Evolutionary conservation across 2,113 vertebrate species (phyloP).

Genomic region (Emydocephalus ijimae): DNA sequence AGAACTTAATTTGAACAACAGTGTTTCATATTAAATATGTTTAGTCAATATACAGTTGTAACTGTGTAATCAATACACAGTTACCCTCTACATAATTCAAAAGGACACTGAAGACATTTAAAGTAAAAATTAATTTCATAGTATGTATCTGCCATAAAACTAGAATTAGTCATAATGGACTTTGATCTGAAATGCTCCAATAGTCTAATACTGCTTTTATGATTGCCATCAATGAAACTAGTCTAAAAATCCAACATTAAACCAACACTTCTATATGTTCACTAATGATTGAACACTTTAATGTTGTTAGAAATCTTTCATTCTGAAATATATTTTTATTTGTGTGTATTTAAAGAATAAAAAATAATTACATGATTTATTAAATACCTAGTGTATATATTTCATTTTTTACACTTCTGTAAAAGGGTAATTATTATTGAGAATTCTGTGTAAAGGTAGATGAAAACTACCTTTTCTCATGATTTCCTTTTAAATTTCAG

Average conservation of each 20-base stretch:
- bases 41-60: background rate
- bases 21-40: background rate
- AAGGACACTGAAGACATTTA: background rate
- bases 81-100: background rate
- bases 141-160: background rate
- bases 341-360: background rate
- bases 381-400: background rate
- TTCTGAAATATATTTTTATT: background rate
- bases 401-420: background rate
- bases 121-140: conserved; percentile 25
- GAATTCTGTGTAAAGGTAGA: background rate
- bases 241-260: background rate
- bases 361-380: background rate
- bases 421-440: background rate
- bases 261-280: background rate
- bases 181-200: background rate
- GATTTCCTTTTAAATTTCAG: background rate
- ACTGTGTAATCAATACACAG: background rate
- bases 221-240: background rate
- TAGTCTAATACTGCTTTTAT: background rate
- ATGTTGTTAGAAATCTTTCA: background rate
- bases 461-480: background rate
- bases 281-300: conserved; percentile 6
- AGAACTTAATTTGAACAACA: background rate
- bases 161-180: conserved; percentile 2